Conservation (phyloP, 2,888 invertebrate species). For the Trisateles emortualis region DNA sequence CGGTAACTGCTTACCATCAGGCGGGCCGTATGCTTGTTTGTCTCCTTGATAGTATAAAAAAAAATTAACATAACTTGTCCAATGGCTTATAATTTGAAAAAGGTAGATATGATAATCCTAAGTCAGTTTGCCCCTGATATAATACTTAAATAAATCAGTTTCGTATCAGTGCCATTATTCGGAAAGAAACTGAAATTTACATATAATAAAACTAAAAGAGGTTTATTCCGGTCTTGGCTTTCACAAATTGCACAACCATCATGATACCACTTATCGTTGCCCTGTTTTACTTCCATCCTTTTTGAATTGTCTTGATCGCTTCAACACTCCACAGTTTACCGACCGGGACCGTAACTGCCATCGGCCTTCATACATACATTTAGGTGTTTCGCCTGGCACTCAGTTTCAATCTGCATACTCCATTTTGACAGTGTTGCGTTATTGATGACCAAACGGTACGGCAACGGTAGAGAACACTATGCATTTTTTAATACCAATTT, state of each 20-base stretch:
- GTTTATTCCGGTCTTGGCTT: constrained; percentile 15
- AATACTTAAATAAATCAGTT: constrained; percentile 6
- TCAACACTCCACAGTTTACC: constrained; percentile 25
- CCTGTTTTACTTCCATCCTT: constrained; percentile 27
- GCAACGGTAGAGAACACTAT: constrained; percentile 18
- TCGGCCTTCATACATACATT: constrained; percentile 40
- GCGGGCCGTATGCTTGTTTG: too few species aligned
- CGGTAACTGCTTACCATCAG: too few species aligned
- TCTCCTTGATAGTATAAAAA: too few species aligned
- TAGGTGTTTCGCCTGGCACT: constrained; percentile 20
- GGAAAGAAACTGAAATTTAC: constrained; percentile 10
- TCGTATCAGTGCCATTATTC: background rate
- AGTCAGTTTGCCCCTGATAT: background rate
- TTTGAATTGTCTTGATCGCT: constrained; percentile 34
- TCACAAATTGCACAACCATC: constrained; percentile 31
- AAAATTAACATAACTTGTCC: background rate
- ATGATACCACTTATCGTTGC: constrained; percentile 33
- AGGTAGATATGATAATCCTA: background rate
- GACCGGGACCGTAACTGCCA: constrained; percentile 22
- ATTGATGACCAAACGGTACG: constrained; percentile 31
- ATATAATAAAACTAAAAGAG: constrained; percentile 11
- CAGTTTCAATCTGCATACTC: constrained; percentile 41
- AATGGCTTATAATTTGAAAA: background rate
- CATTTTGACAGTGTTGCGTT: constrained; percentile 30
- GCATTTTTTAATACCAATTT: constrained; percentile 42